phyloP scores from a whole-genome alignment of 2,888 invertebrate genomes.

The Cheilosia vernalis region DNA sequence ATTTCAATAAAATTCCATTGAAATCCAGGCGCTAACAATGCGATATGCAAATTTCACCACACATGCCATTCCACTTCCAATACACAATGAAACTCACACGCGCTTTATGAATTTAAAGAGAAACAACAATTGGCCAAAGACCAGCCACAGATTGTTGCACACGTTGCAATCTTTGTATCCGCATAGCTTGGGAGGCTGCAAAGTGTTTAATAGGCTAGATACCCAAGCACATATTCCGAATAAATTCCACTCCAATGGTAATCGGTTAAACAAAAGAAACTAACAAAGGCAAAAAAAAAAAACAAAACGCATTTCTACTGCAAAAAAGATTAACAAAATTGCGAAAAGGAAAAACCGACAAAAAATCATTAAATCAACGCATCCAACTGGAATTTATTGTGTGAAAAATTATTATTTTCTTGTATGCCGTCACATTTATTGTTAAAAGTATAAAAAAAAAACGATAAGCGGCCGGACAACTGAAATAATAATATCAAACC shows the following conservation, averaged over 20 bases:
- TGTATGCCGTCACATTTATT: conserved; percentile 34
- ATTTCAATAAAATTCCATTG: conserved; percentile 46
- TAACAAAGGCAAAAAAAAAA: conserved; percentile 9
- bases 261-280: conserved; percentile 49
- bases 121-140: conserved; percentile 37
- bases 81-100: conserved; percentile 33
- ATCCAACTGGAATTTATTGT: conserved; percentile 73
- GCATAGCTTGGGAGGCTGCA: conserved; percentile 17
- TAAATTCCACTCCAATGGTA: conserved; percentile 60
- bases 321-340: conserved; percentile 1
- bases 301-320: background rate
- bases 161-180: conserved; percentile 2
- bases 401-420: conserved; percentile 58
- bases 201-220: conserved; percentile 21
- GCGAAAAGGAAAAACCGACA: conserved; percentile 45
- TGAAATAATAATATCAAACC: conserved; percentile 42
- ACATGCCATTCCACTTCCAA: conserved; percentile 37
- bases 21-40: conserved; percentile 50
- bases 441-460: conserved; percentile 25
- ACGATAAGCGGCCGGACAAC: conserved; percentile 29
- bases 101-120: conserved; percentile 54
- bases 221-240: conserved; percentile 38
- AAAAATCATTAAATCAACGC: conserved; percentile 65
- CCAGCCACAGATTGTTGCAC: conserved; percentile 17
- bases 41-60: conserved; percentile 44